These are phyloP conservation scores for Syngnathus floridae DNA, from an alignment of 2,113 vertebrate species.

Conservation along the genomic window DNA sequence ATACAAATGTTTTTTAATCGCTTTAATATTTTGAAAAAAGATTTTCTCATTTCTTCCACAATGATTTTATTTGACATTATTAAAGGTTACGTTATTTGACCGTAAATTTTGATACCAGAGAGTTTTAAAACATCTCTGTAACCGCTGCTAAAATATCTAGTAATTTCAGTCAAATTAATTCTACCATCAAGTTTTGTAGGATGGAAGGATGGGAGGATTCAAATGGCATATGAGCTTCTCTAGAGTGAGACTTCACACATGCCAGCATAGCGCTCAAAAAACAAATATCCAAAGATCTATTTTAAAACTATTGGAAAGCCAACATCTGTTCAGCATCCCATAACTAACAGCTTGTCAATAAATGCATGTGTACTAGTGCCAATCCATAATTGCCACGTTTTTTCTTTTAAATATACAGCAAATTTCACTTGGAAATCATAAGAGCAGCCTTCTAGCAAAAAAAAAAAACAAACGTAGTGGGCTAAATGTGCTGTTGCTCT, in stretches of 20 bases:
- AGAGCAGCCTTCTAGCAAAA: background rate
- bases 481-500: slow-evolving; percentile 15
- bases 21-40: too few relatives aligned
- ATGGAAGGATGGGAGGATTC: background rate
- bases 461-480: background rate
- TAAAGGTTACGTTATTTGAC: too few relatives aligned
- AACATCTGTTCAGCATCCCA: background rate
- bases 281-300: background rate
- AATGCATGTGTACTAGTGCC: background rate
- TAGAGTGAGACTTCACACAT: background rate
- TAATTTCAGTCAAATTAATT: background rate
- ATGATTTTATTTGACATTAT: too few relatives aligned
- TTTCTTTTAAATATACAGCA: background rate
- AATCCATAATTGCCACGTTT: background rate
- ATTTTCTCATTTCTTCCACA: too few relatives aligned
- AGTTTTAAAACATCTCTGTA: background rate
- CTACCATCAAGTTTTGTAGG: background rate
- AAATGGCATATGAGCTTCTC: background rate
- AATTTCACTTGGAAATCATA: background rate
- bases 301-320: background rate
- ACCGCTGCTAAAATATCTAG: background rate
- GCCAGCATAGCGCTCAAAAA: background rate
- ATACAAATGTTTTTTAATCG: too few relatives aligned
- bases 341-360: background rate
- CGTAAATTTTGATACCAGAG: background rate